These are phyloP conservation scores for Psittacula cyanocephala DNA, from an alignment of 2,113 vertebrate species.

Conservation along the genomic window DNA sequence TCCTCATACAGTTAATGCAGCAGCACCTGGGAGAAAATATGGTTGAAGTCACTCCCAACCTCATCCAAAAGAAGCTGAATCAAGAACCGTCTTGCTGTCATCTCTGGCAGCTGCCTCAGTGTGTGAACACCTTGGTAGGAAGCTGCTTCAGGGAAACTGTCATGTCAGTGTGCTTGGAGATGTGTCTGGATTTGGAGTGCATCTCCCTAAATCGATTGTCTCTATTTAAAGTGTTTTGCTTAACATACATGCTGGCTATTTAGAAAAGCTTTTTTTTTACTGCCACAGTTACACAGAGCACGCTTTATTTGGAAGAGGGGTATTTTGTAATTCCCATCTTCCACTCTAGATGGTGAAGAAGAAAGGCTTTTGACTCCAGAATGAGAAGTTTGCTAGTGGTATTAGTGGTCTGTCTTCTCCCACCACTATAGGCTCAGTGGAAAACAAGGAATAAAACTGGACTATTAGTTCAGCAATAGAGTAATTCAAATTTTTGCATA, in stretches of 20 bases:
- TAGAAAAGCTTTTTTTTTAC: neutral
- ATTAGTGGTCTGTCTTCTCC: neutral
- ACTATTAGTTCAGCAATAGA: neutral
- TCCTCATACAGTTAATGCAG: constrained; percentile 13
- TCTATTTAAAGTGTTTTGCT: neutral
- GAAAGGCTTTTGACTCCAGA: neutral
- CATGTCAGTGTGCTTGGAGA: neutral
- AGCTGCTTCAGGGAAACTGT: neutral
- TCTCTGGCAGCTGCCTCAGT: neutral
- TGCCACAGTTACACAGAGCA: neutral
- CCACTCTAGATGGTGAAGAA: neutral
- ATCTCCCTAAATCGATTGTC: neutral
- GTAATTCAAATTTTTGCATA: neutral
- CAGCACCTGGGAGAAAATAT: neutral
- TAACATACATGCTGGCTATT: neutral
- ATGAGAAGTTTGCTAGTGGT: neutral
- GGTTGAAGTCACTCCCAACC: neutral
- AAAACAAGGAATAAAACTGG: neutral
- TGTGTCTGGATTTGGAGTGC: neutral
- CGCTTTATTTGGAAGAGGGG: neutral
- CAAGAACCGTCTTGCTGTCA: neutral
- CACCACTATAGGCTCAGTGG: neutral
- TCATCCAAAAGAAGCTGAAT: constrained; percentile 8
- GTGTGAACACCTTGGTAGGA: neutral
- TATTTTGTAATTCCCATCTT: neutral